A percentile compares a stretch with the other conserved stretches of the same genome.
phyloP scores from a whole-genome alignment of 2,797 vertebrate genomes.

The Benthosema pterotum region DNA sequence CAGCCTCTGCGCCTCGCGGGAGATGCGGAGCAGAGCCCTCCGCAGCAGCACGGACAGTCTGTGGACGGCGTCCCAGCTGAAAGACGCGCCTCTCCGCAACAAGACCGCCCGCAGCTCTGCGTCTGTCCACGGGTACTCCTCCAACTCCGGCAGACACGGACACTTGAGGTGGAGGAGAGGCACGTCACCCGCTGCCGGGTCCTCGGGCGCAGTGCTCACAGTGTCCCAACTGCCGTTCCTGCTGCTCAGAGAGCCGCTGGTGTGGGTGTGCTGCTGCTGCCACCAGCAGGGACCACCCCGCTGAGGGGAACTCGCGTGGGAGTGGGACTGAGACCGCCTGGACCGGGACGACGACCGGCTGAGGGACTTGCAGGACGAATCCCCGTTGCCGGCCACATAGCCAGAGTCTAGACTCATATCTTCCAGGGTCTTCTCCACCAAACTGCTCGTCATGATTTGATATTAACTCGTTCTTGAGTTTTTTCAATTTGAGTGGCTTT shows the following conservation, averaged over 20 bases:
- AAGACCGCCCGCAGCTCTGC: constrained; percentile 84
- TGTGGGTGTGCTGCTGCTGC: constrained; percentile 63
- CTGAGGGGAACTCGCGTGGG: constrained; percentile 69
- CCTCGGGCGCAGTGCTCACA: constrained; percentile 88
- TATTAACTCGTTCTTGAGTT: too few relatives aligned
- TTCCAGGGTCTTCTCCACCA: constrained; percentile 84
- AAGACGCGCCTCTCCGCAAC: constrained; percentile 64
- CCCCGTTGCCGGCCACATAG: constrained; percentile 84
- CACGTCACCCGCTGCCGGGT: constrained; percentile 70
- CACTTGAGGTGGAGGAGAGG: constrained; percentile 80
- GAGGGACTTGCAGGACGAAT: constrained; percentile 83
- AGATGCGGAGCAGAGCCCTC: constrained; percentile 86
- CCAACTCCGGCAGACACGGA: constrained; percentile 89
- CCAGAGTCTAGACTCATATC: constrained; percentile 92
- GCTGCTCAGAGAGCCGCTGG: constrained; percentile 87
- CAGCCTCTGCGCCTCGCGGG: constrained; percentile 90
- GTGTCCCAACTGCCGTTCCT: constrained; percentile 95
- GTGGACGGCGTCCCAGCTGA: constrained; percentile 80
- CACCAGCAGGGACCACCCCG: constrained; percentile 80
- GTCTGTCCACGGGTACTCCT: constrained; percentile 93
- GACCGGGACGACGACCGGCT: constrained; percentile 88
- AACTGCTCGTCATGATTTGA: too few relatives aligned
- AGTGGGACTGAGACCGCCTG: constrained; percentile 78
- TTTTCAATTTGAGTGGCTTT: background rate
- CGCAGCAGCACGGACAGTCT: constrained; percentile 83